Percentiles rank a stretch among this genome's conserved stretches.
Conservation (phyloP, 2,113 vertebrate genomes). For the Phocoena phocoena region DNA sequence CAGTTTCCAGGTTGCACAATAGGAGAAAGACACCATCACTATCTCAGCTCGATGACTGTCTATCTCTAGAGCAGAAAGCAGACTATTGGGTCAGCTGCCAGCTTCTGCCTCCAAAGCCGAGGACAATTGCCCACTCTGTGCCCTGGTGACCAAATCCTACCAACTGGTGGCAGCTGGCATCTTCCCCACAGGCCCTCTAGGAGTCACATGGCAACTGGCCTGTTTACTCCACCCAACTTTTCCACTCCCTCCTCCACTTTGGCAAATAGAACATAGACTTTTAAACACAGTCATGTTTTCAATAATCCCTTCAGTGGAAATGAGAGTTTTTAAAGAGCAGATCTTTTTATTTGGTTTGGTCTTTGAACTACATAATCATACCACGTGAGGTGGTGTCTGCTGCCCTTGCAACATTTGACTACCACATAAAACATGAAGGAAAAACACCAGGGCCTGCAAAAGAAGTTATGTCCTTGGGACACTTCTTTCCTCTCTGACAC, state of each 20-base stretch:
- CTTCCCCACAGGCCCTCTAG: background rate
- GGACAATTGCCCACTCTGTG: slow-evolving; percentile 85
- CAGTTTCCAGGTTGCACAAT: accelerated
- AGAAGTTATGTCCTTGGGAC: background rate
- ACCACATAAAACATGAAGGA: background rate
- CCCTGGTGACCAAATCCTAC: slow-evolving; percentile 37
- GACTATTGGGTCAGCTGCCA: slow-evolving; percentile 67
- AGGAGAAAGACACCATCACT: accelerated
- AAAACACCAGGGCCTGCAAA: background rate
- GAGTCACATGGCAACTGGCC: slow-evolving; percentile 72
- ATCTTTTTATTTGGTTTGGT: background rate
- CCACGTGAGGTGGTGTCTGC: background rate
- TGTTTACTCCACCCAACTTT: background rate
- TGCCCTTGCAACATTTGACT: background rate
- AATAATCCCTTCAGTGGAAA: background rate
- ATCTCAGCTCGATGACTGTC: background rate
- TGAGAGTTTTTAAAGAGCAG: background rate
- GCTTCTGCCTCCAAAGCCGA: slow-evolving; percentile 36
- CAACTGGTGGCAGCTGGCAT: slow-evolving; percentile 81
- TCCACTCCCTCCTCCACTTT: background rate
- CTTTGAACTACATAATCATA: background rate
- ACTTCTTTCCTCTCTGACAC: background rate
- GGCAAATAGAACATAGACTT: slow-evolving; percentile 24
- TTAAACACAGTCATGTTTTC: slow-evolving; percentile 78
- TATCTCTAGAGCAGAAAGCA: slow-evolving; percentile 51